Evolutionary conservation across 2,113 vertebrate genomes (phyloP).

Genomic region (Pelecanoides urinatrix): DNA sequence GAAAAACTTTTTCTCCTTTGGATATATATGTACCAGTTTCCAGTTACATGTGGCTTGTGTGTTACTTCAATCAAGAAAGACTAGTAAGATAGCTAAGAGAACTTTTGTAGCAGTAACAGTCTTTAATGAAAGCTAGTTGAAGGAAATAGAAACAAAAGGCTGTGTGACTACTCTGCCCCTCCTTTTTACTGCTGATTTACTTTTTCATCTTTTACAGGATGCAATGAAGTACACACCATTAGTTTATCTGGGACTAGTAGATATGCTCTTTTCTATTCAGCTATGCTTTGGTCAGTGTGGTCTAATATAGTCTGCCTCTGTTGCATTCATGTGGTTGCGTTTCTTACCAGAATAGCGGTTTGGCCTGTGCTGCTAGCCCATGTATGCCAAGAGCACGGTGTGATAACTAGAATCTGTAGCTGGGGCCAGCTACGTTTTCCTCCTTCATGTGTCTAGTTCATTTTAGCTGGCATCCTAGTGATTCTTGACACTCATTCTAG

Average conservation of each 20-base stretch:
- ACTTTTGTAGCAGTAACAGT: background rate
- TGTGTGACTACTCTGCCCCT: background rate
- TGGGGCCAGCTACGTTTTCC: background rate
- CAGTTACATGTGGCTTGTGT: background rate
- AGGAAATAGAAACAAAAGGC: background rate
- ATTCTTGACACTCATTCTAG: background rate
- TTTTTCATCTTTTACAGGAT: background rate
- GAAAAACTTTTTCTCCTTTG: background rate
- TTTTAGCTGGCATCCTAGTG: background rate
- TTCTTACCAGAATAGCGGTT: background rate
- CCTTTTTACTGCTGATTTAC: background rate
- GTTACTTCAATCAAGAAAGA: background rate
- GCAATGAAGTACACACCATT: background rate
- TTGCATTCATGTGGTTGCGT: background rate
- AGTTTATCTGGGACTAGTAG: background rate
- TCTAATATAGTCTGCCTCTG: background rate
- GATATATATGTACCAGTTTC: background rate
- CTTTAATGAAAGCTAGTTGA: background rate
- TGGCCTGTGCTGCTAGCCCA: background rate
- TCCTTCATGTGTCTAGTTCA: background rate
- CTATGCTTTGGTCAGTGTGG: background rate
- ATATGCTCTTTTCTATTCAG: background rate
- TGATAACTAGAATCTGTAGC: background rate
- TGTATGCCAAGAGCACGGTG: background rate
- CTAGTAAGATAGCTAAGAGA: background rate